phyloP scores from a whole-genome alignment of 2,797 vertebrate genomes.

The Gallinago stenura region DNA sequence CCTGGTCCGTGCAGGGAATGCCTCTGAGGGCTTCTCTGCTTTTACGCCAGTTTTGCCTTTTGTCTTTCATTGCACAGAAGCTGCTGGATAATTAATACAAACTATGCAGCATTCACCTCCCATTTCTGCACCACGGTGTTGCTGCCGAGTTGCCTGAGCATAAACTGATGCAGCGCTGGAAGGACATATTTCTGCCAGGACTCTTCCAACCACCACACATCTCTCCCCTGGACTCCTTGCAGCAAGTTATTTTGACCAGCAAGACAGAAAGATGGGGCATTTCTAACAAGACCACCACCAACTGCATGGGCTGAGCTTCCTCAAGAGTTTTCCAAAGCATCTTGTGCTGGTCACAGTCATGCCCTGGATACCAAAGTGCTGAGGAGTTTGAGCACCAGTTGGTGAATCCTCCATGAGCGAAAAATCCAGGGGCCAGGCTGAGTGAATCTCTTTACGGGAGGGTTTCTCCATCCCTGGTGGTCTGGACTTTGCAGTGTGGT shows the following conservation, averaged over 20 bases:
- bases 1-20: not conserved
- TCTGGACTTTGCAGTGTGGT: not conserved
- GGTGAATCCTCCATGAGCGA: not conserved
- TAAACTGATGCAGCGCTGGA: not conserved
- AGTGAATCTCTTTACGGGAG: not conserved
- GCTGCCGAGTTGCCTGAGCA: not conserved
- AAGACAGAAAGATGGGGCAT: not conserved
- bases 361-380: not conserved
- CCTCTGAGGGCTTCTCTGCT: not conserved
- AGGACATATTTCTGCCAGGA: not conserved
- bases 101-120: not conserved
- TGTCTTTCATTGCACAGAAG: not conserved
- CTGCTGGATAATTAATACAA: slow-evolving; percentile 5
- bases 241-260: not conserved
- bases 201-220: not conserved
- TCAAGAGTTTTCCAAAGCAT: not conserved
- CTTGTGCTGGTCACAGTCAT: not conserved
- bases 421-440: not conserved
- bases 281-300: not conserved
- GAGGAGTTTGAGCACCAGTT: rapidly evolving
- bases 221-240: not conserved
- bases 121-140: not conserved
- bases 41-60: not conserved
- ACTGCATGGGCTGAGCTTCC: not conserved
- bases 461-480: not conserved